Evolutionary conservation across 2,113 vertebrate genomes (phyloP).

Genomic region (Caranx melampygus): DNA sequence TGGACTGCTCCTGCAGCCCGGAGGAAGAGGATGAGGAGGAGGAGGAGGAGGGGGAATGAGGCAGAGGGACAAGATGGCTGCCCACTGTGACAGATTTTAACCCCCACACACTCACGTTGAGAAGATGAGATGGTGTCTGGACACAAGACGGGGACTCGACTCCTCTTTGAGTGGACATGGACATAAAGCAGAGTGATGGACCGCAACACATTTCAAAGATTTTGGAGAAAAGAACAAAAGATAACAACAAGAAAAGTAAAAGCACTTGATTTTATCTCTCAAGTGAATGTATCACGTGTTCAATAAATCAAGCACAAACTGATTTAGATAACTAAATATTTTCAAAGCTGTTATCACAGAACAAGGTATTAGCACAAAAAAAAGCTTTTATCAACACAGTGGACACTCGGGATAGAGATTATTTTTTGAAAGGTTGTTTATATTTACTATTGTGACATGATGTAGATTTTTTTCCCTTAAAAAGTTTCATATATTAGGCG

Average conservation of each 20-base stretch:
- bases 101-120: not conserved
- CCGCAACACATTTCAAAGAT: constrained; percentile 30
- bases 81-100: constrained; percentile 26
- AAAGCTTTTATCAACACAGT: constrained; percentile 31
- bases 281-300: constrained; percentile 57
- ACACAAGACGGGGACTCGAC: not conserved
- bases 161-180: constrained; percentile 82
- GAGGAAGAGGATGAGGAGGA: constrained; percentile 81
- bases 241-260: not conserved
- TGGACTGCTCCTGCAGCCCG: constrained; percentile 91
- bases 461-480: constrained; percentile 59
- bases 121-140: not conserved
- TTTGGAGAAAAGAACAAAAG: not conserved
- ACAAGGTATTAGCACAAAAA: constrained; percentile 16
- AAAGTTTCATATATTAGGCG: constrained; percentile 26
- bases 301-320: constrained; percentile 22
- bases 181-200: constrained; percentile 53
- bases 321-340: constrained; percentile 25
- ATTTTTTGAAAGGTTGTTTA: constrained; percentile 70
- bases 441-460: constrained; percentile 75
- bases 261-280: constrained; percentile 46
- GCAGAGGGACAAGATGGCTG: not conserved
- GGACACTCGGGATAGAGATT: constrained; percentile 64
- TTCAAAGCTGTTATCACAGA: constrained; percentile 20
- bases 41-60: constrained; percentile 65